Evolutionary conservation across 2,797 vertebrate genomes (phyloP).

Genomic region (Paedocypris micromegethes): DNA sequence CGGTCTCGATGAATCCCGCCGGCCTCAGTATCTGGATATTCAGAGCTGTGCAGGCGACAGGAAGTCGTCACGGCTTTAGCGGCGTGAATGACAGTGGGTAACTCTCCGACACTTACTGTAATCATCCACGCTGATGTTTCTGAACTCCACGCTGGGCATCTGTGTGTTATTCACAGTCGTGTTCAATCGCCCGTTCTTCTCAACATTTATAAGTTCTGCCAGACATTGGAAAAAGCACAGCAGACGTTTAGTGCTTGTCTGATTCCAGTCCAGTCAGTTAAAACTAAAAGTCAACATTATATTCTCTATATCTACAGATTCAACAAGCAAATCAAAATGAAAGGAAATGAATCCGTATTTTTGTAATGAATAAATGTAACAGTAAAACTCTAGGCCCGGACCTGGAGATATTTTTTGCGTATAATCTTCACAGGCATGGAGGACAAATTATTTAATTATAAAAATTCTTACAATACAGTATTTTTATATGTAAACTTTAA

Average conservation of each 20-base stretch:
- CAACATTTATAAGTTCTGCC: slow-evolving; percentile 86
- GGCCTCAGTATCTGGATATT: slow-evolving; percentile 91
- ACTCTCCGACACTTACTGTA: slow-evolving; percentile 74
- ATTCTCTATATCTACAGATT: too few species aligned
- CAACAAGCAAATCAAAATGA: too few species aligned
- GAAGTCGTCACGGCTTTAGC: neutral
- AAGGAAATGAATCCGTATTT: too few species aligned
- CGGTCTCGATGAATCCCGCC: slow-evolving; percentile 75
- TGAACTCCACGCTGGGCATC: slow-evolving; percentile 85
- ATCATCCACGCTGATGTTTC: slow-evolving; percentile 78
- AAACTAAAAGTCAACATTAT: too few species aligned
- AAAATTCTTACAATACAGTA: too few species aligned
- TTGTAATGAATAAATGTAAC: too few species aligned
- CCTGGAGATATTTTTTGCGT: too few species aligned
- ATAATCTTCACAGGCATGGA: too few species aligned
- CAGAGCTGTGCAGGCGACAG: slow-evolving; percentile 52
- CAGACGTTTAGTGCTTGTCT: neutral
- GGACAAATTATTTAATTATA: too few species aligned
- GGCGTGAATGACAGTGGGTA: neutral
- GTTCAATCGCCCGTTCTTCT: slow-evolving; percentile 80
- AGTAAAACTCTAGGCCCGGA: too few species aligned
- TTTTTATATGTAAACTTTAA: too few species aligned
- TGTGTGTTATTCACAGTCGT: slow-evolving; percentile 74
- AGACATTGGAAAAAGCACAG: slow-evolving; percentile 12
- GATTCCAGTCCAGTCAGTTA: too few species aligned